Evolutionary conservation across 1,140 invertebrate species (phyloP).

Genomic region (Octopus bimaculoides): DNA sequence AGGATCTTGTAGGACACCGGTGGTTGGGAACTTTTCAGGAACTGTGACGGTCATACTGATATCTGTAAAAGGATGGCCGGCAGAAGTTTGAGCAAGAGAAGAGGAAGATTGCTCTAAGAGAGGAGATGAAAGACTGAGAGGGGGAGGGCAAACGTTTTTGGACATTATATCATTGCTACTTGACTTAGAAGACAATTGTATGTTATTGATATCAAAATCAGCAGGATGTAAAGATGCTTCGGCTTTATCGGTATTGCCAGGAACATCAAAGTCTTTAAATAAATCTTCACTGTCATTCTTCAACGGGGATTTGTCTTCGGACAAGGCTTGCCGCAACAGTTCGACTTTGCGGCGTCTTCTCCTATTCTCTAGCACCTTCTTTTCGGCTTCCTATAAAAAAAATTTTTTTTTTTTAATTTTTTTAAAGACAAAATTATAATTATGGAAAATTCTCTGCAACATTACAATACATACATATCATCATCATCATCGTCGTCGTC

Average conservation of each 20-base stretch:
- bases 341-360: conserved; percentile 71
- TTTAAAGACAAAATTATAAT: conserved; percentile 13
- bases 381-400: conserved; percentile 42
- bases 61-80: background rate
- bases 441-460: background rate
- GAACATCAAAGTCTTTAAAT: background rate
- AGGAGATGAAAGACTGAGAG: background rate
- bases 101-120: background rate
- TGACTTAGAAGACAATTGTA: background rate
- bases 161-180: background rate
- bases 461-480: too few species aligned
- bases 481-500: too few species aligned
- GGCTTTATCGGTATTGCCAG: background rate
- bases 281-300: conserved; percentile 11
- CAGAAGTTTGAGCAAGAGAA: background rate
- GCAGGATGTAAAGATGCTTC: background rate
- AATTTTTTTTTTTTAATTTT: too few species aligned
- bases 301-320: conserved; percentile 34
- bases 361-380: conserved; percentile 47
- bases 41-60: background rate
- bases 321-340: conserved; percentile 81
- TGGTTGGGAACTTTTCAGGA: background rate
- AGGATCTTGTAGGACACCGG: too few species aligned
- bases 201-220: background rate
- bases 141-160: background rate